Conservation (phyloP, 2,888 invertebrate genomes). For the Aethes cnicana region DNA sequence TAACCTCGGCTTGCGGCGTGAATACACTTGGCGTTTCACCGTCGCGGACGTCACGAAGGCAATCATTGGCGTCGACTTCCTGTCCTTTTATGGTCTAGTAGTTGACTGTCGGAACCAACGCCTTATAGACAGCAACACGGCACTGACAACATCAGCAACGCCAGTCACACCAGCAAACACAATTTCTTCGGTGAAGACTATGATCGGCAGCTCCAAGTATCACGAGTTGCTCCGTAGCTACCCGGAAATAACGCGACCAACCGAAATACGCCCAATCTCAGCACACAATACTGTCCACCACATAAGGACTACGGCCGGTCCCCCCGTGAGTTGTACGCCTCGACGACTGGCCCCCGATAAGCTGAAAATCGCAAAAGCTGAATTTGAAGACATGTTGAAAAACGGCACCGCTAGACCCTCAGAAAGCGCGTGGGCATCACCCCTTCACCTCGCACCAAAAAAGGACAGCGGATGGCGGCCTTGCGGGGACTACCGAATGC, state of each 20-base stretch:
- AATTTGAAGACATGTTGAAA: conserved; percentile 43
- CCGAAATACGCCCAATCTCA: conserved; percentile 31
- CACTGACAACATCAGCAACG: conserved; percentile 14
- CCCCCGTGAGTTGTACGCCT: conserved; percentile 39
- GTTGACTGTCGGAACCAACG: conserved; percentile 40
- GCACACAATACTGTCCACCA: conserved; percentile 38
- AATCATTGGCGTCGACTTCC: conserved; percentile 50
- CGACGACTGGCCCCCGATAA: conserved; percentile 44
- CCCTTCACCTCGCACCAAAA: conserved; percentile 46
- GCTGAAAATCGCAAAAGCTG: conserved; percentile 39
- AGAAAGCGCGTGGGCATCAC: conserved; percentile 43
- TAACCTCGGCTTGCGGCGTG: conserved; percentile 44
- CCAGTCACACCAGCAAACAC: background rate
- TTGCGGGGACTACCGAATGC: conserved; percentile 46
- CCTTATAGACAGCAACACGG: conserved; percentile 35
- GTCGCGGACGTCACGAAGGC: conserved; percentile 47
- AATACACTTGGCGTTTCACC: conserved; percentile 44
- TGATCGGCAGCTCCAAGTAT: conserved; percentile 7
- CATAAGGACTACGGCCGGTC: conserved; percentile 42
- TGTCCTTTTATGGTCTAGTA: conserved; percentile 42
- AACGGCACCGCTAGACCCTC: conserved; percentile 36
- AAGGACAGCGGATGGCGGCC: conserved; percentile 39
- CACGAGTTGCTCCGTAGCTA: conserved; percentile 11
- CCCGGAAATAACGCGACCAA: conserved; percentile 33
- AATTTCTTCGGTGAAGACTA: conserved; percentile 19